Conservation (phyloP, 2,797 vertebrate species). For the Podarcis lilfordi region DNA sequence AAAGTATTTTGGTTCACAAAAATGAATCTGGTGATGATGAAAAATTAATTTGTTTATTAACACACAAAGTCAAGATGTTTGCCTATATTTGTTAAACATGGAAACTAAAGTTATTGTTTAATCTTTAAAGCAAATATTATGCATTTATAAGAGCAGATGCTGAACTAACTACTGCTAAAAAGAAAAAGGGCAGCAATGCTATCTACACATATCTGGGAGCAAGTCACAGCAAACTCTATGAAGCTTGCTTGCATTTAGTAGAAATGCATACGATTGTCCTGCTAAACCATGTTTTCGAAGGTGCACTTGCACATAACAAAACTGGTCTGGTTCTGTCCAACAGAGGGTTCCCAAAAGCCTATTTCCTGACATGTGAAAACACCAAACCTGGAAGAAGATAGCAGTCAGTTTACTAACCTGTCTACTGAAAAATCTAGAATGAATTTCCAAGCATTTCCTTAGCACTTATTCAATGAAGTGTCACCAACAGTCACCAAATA, state of each 20-base stretch:
- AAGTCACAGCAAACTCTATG: no score
- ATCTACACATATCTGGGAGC: no score
- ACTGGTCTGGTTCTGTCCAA: background rate
- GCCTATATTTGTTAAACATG: constrained; percentile 36
- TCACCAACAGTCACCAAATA: background rate
- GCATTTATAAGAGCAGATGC: constrained; percentile 2
- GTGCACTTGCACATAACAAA: background rate
- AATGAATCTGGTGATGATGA: background rate
- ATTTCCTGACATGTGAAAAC: background rate
- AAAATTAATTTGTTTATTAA: constrained; percentile 40
- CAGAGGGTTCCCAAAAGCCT: background rate
- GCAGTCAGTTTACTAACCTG: background rate
- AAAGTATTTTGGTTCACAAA: constrained; percentile 14
- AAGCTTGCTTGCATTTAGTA: no score
- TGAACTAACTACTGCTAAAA: background rate
- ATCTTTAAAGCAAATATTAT: constrained; percentile 44
- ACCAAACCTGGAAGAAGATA: background rate
- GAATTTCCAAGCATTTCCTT: background rate
- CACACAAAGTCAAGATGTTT: constrained; percentile 30
- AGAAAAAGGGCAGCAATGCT: background rate
- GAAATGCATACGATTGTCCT: no score
- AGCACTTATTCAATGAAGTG: background rate
- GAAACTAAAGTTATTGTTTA: constrained; percentile 32
- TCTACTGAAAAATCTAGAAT: background rate
- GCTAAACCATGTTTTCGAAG: constrained; percentile 9